These are phyloP conservation scores for Emys orbicularis DNA, from an alignment of 2,797 vertebrate species.

Conservation along the genomic window DNA sequence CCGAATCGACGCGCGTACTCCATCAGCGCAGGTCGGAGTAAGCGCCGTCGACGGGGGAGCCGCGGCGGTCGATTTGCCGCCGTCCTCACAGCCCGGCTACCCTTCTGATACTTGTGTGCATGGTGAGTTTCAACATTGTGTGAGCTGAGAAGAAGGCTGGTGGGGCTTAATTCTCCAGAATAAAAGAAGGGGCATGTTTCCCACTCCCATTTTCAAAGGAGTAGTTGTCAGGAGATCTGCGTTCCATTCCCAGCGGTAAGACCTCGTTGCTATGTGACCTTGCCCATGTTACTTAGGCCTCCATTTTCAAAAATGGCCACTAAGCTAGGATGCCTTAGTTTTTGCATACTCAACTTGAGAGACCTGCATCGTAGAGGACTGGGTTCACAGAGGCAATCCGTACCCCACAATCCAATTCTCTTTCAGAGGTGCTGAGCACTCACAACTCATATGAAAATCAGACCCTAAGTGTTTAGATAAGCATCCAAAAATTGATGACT, in stretches of 20 bases:
- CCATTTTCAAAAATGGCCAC: not conserved
- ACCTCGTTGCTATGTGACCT: not conserved
- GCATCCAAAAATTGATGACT: slow-evolving; percentile 30
- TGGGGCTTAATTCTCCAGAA: slow-evolving; percentile 9
- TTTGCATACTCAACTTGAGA: not conserved
- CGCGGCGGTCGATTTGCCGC: too few species aligned
- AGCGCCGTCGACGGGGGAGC: too few species aligned
- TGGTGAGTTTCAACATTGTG: not conserved
- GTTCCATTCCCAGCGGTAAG: not conserved
- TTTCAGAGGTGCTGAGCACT: too few species aligned
- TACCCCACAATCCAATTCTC: not conserved
- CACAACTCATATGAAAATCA: too few species aligned
- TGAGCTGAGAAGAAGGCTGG: not conserved
- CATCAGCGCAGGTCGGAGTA: too few species aligned
- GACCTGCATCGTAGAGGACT: not conserved
- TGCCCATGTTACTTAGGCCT: not conserved
- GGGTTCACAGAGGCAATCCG: not conserved
- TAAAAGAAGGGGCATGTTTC: slow-evolving; percentile 29
- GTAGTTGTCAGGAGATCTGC: slow-evolving; percentile 22
- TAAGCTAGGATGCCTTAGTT: fast-evolving
- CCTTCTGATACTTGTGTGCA: not conserved
- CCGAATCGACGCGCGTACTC: too few species aligned
- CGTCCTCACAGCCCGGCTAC: too few species aligned
- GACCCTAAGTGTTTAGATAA: not conserved
- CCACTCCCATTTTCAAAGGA: slow-evolving; percentile 10